phyloP scores from a whole-genome alignment of 2,888 invertebrate genomes.

The Nomada fabriciana region DNA sequence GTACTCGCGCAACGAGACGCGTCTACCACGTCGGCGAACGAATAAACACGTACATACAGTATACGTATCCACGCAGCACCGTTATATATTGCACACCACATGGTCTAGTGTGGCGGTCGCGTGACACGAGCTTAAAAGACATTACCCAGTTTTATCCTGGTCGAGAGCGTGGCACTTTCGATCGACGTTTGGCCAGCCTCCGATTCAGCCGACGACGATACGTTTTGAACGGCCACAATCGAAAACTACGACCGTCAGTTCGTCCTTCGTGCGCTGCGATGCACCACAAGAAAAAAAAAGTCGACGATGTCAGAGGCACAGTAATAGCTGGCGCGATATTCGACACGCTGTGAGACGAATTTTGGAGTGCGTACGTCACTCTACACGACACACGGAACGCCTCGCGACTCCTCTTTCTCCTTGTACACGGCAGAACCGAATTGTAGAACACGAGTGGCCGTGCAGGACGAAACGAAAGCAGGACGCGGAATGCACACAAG shows the following conservation, averaged over 20 bases:
- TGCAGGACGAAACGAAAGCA: slow-evolving; percentile 36
- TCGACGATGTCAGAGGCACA: neutral
- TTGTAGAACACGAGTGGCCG: slow-evolving; percentile 3
- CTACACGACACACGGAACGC: slow-evolving; percentile 1
- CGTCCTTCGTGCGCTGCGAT: neutral
- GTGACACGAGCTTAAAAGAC: slow-evolving; percentile 49
- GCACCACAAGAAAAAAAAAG: neutral
- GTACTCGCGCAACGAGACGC: neutral
- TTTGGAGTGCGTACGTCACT: slow-evolving; percentile 22
- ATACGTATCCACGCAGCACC: slow-evolving; percentile 49
- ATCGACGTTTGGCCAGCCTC: slow-evolving; percentile 18
- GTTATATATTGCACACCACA: slow-evolving; percentile 60
- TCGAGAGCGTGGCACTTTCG: slow-evolving; percentile 27
- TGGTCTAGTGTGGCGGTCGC: slow-evolving; percentile 48
- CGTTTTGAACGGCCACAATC: neutral
- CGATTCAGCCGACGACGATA: slow-evolving; percentile 7
- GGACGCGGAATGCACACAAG: slow-evolving; percentile 31
- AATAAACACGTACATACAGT: slow-evolving; percentile 9
- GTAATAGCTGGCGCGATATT: slow-evolving; percentile 30
- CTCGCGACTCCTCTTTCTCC: neutral
- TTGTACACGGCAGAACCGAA: slow-evolving; percentile 4
- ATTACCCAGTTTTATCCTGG: slow-evolving; percentile 48
- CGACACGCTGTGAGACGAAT: slow-evolving; percentile 12
- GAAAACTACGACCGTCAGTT: neutral
- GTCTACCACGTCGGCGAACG: neutral